Evolutionary conservation across 1,140 invertebrate species (phyloP), one percentile per base, ranked within the genome.

Genomic region (Drosophila mayri): DNA sequence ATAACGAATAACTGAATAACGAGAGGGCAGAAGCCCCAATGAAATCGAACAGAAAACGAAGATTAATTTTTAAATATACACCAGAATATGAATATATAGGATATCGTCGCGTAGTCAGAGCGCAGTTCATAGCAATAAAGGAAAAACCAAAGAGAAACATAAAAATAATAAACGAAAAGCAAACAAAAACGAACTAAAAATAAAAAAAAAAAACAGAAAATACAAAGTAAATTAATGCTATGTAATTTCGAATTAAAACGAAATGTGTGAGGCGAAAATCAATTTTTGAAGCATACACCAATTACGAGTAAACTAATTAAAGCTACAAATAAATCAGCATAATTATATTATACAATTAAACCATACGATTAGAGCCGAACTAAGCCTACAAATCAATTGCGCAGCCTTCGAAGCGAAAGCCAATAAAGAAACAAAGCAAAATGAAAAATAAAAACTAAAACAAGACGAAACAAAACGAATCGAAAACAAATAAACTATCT

Each of bases 271-370:
- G 38, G 66, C 54, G 67, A 44, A 72, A 72, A 72, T 72, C 44
- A 79, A 76, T 81, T 81, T 86, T 85, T 76, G 63, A 77, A 86
- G 65, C 65, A 79, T 79, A 86, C 82, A 86, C 82, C 78, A 86
- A 87, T 83, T 87, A 83, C 71, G 67, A 79, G 61, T 81, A 85
- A 85, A 76, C 68, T 46, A 78, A 81, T 40, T 66, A 47, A 62
- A 59, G 44, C 66, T 57, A 70, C 75, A 58, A 71, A 41, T 71
- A 64, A 66, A 70, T 67, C 37, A 59, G 58, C 74, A 78, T 66
- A 74, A 65, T 52, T 71, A 65, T 62, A 79, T 43, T 63, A 61
- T 41, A 60, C 60, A 63, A 77, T 25, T 60, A 72, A 65, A 71
- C 20, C 49, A 62, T 54, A 80, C 70, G 52, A 60, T 72, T 72